Percentiles rank a stretch among this genome's conserved stretches.
Conservation (phyloP, 1,140 invertebrate species). For the Trigoniulus corallinus region DNA sequence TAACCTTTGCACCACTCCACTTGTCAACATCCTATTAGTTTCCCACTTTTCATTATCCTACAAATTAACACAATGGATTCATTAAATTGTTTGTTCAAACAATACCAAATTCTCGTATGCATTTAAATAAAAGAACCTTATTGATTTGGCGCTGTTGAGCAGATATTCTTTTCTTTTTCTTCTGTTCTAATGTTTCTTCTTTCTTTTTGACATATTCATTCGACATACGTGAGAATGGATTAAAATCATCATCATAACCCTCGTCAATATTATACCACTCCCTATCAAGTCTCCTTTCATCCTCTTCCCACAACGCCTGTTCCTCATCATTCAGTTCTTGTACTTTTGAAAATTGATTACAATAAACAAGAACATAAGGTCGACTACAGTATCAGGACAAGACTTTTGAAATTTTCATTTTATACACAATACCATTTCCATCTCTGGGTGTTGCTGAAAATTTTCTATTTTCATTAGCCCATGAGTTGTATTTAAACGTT, state of each 20-base stretch:
- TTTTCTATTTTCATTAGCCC: conserved; percentile 28
- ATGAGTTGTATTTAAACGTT: conserved; percentile 65
- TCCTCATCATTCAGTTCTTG: conserved; percentile 42
- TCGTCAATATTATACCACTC: conserved; percentile 95
- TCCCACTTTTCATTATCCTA: conserved; percentile 97
- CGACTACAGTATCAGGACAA: neutral
- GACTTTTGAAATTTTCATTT: conserved; percentile 7
- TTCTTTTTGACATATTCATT: conserved; percentile 80
- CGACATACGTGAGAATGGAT: conserved; percentile 78
- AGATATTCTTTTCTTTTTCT: conserved; percentile 76
- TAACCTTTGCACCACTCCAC: conserved; percentile 78
- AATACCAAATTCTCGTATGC: conserved; percentile 2
- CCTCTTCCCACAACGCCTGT: conserved; percentile 72
- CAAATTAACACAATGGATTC: conserved; percentile 10
- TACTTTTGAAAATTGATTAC: neutral
- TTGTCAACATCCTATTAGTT: conserved; percentile 91
- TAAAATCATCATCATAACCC: conserved; percentile 82
- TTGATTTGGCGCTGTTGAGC: conserved; percentile 86
- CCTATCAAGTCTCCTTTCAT: conserved; percentile 78
- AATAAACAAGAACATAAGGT: neutral
- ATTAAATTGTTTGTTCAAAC: neutral
- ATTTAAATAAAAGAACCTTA: conserved; percentile 33
- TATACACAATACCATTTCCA: conserved; percentile 3
- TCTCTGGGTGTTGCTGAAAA: conserved; percentile 6
- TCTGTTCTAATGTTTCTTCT: conserved; percentile 77